Evolutionary conservation across 2,797 vertebrate genomes (phyloP), one percentile per base, ranked within the genome.

Genomic region (Melanotaenia pygmaea): DNA sequence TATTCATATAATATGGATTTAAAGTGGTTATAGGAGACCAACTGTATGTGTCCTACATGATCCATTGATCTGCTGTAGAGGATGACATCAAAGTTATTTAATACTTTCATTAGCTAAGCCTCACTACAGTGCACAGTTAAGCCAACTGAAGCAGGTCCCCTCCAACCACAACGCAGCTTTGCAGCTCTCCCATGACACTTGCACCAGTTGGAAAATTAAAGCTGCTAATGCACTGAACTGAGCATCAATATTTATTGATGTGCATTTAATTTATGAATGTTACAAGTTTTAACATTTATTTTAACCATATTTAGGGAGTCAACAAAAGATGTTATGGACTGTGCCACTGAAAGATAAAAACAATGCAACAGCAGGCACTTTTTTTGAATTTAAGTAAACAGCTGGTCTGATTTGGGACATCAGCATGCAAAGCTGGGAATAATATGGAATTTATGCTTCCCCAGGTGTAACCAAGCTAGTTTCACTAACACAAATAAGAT

Each of bases 21-120:
- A 67, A 72, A 72, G 74, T 53, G 79, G 71, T 56, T 72, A 69
- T 69, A 80, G 64, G 73, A 76, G 77, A 70, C 65, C 80, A 80
- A 81, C 77, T 82, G 67, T 78, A 83, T 79, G 76, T 76, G 86
- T 88, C 84, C 87, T 76, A 66, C 71, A 77, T 73, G 82, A 86
- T 78, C 76, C 83, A 66, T 32, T 82, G 80, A 82, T 77, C 73
- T 59, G 26, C 69, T n/a, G 43, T 38, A 56, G 54, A 73, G 76
- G 74, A 66, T 82, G 85, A 83, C 70, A 64, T 63, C 56, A 6
- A 26, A 77, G 74, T 81, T 80, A 88, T 85, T 85, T 76, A 81
- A 83, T 66, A 59, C 72, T 74, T 82, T 80, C 76, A 81, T 87
- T 89, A 76, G 86, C 79, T 65, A 72, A 80, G 82, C 77, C 68